Base-by-base conservation (phyloP, 2,888 invertebrate species). In the Euzetes globulus region DNA sequence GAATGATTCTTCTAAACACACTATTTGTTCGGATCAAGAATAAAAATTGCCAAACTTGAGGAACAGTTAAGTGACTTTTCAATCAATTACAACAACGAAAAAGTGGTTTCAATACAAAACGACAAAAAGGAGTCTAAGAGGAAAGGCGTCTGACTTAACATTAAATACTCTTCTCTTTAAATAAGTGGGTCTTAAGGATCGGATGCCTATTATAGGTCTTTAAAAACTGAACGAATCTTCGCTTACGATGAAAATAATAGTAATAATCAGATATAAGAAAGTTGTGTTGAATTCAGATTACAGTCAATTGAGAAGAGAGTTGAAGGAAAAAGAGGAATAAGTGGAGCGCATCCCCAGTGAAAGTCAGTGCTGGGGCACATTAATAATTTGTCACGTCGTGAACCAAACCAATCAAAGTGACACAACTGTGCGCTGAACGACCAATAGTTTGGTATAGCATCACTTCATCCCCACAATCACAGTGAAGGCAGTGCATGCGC, bases 241-340 rank as follows among this genome's bases (percentile, higher is more conserved):
- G 19, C 68, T 33, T 33, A 2, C 1, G 52, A 52, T 6, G 52
- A 19, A 52, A n/a, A 19, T 52, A 19, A n/a, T 52, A 17, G 17
- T 33, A 33, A 37, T 70, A 70, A 70, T 70, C 70, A 25, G 70
- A 70, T 70, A 41, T 45, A 70, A 70, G 70, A 70, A 70, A 27
- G 19, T 65, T 65, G n/a, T 19, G n/a, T 13, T 4, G 22, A 47
- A 70, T 45, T 70, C 45, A 70, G 70, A 70, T 37, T 68, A 68
- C 41, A 45, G 68, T 68, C n/a, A 41, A 41, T 41, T 41, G 33
- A 37, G 37, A 65, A 17, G 17, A 60, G 37, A 33, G 37, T 65
- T 65, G 63, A 6, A 27, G 33, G 60, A 33, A 19, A 27, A 19
- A 52, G 29, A 65, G 63, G 63, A 65, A 33, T 70, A 70, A 70